Evolutionary conservation across 2,888 invertebrate species (phyloP).

Genomic region (Pemphredon lugubris): DNA sequence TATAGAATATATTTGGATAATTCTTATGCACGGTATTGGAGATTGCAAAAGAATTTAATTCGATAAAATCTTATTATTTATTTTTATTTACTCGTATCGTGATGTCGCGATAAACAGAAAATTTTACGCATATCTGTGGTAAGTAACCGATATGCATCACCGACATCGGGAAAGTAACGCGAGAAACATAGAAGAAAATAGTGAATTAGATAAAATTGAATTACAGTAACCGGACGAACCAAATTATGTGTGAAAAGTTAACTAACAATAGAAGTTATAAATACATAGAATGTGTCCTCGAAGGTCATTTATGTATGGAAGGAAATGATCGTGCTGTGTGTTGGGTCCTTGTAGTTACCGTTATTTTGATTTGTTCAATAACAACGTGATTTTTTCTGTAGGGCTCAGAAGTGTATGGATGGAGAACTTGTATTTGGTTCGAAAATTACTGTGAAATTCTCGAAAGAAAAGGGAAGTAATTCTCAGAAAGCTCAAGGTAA

Average conservation of each 20-base stretch:
- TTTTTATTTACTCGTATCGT: constrained; percentile 44
- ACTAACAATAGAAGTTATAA: constrained; percentile 11
- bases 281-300: constrained; percentile 28
- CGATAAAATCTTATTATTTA: constrained; percentile 52
- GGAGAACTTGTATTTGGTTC: constrained; percentile 91
- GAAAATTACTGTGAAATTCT: constrained; percentile 84
- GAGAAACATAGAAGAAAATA: not conserved
- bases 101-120: constrained; percentile 42
- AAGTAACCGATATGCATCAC: constrained; percentile 24
- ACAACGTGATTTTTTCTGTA: constrained; percentile 79
- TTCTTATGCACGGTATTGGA: constrained; percentile 29
- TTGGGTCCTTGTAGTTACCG: constrained; percentile 33
- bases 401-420: constrained; percentile 92
- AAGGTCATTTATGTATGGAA: constrained; percentile 59
- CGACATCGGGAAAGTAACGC: constrained; percentile 2
- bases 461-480: constrained; percentile 73
- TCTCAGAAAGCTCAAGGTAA: constrained; percentile 73
- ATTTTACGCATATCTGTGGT: constrained; percentile 44
- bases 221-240: too few relatives aligned
- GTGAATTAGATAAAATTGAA: not conserved
- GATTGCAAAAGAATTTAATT: constrained; percentile 26
- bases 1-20: constrained; percentile 30
- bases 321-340: constrained; percentile 39
- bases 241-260: constrained; percentile 7
- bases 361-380: constrained; percentile 44